These are phyloP conservation scores for Drosophila monieri DNA, from an alignment of 2,888 invertebrate species.

Conservation along the genomic window DNA sequence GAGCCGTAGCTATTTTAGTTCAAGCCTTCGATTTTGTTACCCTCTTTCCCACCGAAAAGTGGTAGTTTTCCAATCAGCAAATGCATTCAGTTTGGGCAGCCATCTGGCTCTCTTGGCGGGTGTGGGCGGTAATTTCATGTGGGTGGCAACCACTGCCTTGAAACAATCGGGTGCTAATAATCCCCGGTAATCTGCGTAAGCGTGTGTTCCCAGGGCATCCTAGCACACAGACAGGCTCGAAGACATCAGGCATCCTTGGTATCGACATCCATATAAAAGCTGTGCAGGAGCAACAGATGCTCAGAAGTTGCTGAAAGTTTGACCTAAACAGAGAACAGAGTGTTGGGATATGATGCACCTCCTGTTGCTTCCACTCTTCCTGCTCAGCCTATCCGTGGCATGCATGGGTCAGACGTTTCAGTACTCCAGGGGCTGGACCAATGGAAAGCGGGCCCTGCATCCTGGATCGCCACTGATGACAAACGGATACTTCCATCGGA, in stretches of 20 bases:
- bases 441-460: constrained; percentile 86
- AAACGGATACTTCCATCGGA: constrained; percentile 52
- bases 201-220: constrained; percentile 42
- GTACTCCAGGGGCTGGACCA: constrained; percentile 91
- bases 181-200: constrained; percentile 80
- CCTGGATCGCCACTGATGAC: constrained; percentile 39
- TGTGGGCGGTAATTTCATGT: constrained; percentile 33
- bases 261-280: constrained; percentile 60
- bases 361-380: constrained; percentile 67
- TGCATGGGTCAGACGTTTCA: constrained; percentile 89
- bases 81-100: constrained; percentile 82
- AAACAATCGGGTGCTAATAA: constrained; percentile 83
- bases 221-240: constrained; percentile 24
- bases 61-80: constrained; percentile 84
- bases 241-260: constrained; percentile 15
- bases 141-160: constrained; percentile 64
- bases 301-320: constrained; percentile 55
- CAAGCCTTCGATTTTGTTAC: constrained; percentile 17
- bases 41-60: constrained; percentile 42
- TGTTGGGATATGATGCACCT: constrained; percentile 67
- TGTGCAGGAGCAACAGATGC: constrained; percentile 20
- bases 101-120: constrained; percentile 41
- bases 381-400: constrained; percentile 75
- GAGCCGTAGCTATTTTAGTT: constrained; percentile 23
- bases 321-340: constrained; percentile 20